Percentiles rank a stretch among this genome's conserved stretches.
Evolutionary conservation across 2,113 vertebrate species (phyloP).

Genomic region (Emydocephalus ijimae): DNA sequence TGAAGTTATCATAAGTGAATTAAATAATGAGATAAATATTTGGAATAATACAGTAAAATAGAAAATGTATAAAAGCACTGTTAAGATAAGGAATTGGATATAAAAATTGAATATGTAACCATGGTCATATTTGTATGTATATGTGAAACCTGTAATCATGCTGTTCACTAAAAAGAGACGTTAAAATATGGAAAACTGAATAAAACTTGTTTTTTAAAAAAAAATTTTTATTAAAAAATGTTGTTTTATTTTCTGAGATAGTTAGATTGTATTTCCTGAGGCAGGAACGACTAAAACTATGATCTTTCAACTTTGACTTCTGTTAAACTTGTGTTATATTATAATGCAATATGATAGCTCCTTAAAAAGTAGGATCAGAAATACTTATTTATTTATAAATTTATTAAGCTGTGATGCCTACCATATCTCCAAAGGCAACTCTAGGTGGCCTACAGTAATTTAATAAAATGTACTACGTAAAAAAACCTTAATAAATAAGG

Average conservation of each 20-base stretch:
- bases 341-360: neutral
- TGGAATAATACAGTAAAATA: too few relatives aligned
- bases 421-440: neutral
- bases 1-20: too few relatives aligned
- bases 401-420: neutral
- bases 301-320: conserved; percentile 3
- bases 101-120: too few relatives aligned
- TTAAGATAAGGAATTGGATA: too few relatives aligned
- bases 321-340: neutral
- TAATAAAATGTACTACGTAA: neutral
- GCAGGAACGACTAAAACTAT: neutral
- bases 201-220: too few relatives aligned
- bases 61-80: too few relatives aligned
- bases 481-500: neutral
- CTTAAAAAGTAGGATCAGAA: neutral
- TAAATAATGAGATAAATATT: too few relatives aligned
- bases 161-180: too few relatives aligned
- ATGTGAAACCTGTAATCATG: too few relatives aligned
- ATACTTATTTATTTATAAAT: neutral
- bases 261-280: neutral
- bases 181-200: too few relatives aligned
- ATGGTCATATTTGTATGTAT: too few relatives aligned
- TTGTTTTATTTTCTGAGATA: conserved; percentile 6
- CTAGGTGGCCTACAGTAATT: neutral
- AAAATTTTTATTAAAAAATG: neutral